phyloP scores from a whole-genome alignment of 2,797 vertebrate genomes.

The Alauda arvensis region DNA sequence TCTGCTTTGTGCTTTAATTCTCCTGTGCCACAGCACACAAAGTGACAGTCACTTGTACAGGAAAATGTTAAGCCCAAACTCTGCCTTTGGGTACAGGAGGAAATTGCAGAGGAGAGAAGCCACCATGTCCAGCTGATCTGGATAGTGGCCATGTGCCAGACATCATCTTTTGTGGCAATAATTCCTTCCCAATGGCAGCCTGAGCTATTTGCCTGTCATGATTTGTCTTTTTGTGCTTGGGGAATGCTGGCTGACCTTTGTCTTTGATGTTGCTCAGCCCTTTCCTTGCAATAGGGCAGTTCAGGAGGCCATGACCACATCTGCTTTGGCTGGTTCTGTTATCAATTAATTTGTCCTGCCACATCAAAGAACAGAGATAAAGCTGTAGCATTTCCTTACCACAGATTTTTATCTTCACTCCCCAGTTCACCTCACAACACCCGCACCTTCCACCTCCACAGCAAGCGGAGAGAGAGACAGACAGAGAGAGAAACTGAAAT shows the following conservation, averaged over 20 bases:
- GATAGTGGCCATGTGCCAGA: slow-evolving; percentile 41
- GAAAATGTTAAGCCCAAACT: not conserved
- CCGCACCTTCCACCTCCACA: slow-evolving; percentile 54
- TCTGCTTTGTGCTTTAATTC: slow-evolving; percentile 1
- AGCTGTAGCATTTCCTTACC: slow-evolving; percentile 58
- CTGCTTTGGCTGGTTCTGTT: slow-evolving; percentile 51
- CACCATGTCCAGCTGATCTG: not conserved
- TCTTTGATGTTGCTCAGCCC: slow-evolving; percentile 55
- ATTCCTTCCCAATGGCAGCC: slow-evolving; percentile 48
- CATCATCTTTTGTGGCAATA: slow-evolving; percentile 39
- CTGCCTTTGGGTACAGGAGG: slow-evolving; percentile 6
- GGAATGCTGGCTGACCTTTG: slow-evolving; percentile 58
- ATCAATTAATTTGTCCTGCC: slow-evolving; percentile 62
- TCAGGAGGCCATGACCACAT: slow-evolving; percentile 58
- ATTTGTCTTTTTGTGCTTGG: slow-evolving; percentile 51
- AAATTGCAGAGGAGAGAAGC: not conserved
- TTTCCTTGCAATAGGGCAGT: slow-evolving; percentile 47
- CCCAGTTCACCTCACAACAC: slow-evolving; percentile 53
- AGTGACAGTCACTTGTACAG: not conserved
- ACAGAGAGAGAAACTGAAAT: slow-evolving; percentile 46
- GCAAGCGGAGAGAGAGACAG: slow-evolving; percentile 20
- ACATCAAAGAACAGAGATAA: slow-evolving; percentile 60
- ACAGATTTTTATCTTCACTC: slow-evolving; percentile 60
- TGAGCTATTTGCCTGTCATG: slow-evolving; percentile 53
- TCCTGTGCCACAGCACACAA: not conserved